Conservation (phyloP, 1,140 invertebrate species). For the Drosophila kurseongensis region DNA sequence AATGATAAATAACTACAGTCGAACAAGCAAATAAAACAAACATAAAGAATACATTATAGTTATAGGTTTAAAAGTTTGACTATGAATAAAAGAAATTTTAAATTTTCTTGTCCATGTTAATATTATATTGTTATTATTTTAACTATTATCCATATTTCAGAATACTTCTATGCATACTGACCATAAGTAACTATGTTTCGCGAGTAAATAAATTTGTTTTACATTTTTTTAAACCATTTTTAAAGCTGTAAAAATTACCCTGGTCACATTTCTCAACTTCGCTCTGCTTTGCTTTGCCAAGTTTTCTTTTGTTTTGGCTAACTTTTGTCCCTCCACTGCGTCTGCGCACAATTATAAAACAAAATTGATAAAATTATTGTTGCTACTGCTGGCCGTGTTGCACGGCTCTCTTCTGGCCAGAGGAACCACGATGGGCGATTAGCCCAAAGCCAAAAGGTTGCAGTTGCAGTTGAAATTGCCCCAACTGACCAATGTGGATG, state of each 20-base stretch:
- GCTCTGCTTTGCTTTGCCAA: slow-evolving; percentile 20
- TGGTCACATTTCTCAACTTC: slow-evolving; percentile 29
- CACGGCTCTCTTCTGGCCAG: background rate
- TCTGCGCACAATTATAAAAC: slow-evolving; percentile 82
- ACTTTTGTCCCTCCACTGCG: slow-evolving; percentile 40
- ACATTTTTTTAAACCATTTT: too few species aligned
- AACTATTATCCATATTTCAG: too few species aligned
- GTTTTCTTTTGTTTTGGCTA: slow-evolving; percentile 29
- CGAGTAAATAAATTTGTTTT: too few species aligned
- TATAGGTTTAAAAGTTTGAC: too few species aligned
- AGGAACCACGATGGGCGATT: slow-evolving; percentile 71
- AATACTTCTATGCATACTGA: too few species aligned
- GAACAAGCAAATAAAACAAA: too few species aligned
- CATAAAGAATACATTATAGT: too few species aligned
- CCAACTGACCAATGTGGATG: slow-evolving; percentile 49
- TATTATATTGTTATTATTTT: too few species aligned
- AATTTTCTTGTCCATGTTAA: too few species aligned
- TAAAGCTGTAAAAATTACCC: background rate
- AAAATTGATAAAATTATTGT: slow-evolving; percentile 83
- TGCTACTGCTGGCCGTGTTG: slow-evolving; percentile 8
- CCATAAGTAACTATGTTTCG: too few species aligned
- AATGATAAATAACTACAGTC: too few species aligned
- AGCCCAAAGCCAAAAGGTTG: slow-evolving; percentile 73
- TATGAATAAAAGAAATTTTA: too few species aligned
- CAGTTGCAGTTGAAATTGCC: slow-evolving; percentile 33